Conservation (phyloP, 2,113 vertebrate genomes). For the Antechinus stuartii region DNA sequence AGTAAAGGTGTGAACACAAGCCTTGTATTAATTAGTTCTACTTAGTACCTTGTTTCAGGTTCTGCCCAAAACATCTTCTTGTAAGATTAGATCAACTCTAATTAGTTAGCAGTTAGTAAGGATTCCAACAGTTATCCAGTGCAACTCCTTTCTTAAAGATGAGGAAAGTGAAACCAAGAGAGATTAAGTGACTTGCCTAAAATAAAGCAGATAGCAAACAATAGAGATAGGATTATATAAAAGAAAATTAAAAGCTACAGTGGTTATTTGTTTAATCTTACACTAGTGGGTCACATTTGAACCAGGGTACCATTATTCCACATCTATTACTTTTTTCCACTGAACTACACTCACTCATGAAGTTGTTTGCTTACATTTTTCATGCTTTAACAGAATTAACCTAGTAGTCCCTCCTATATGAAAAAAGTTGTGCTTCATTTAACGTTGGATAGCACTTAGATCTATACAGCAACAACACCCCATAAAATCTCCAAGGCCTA, state of each 20-base stretch:
- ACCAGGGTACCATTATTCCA: neutral
- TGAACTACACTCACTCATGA: neutral
- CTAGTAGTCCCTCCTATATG: neutral
- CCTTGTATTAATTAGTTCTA: too few relatives aligned
- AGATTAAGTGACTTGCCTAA: neutral
- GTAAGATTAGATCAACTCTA: too few relatives aligned
- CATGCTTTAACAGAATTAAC: neutral
- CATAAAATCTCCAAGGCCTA: conserved; percentile 7
- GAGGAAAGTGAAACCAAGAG: neutral
- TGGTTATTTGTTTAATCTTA: neutral
- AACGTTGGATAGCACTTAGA: conserved; percentile 17
- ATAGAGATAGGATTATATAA: neutral
- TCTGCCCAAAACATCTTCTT: too few relatives aligned
- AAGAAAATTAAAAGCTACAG: neutral
- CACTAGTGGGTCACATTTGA: neutral
- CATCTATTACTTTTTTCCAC: neutral
- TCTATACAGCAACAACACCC: conserved; percentile 38
- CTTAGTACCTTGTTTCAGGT: too few relatives aligned
- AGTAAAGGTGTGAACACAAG: too few relatives aligned
- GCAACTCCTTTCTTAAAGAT: neutral
- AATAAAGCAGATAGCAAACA: neutral
- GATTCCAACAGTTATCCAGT: neutral
- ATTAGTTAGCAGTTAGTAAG: too few relatives aligned
- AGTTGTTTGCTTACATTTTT: neutral
- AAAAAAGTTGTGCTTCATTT: conserved; percentile 38